Evolutionary conservation across 2,113 vertebrate species (phyloP), one percentile per base, ranked within the genome.

Genomic region (Azemiops feae): DNA sequence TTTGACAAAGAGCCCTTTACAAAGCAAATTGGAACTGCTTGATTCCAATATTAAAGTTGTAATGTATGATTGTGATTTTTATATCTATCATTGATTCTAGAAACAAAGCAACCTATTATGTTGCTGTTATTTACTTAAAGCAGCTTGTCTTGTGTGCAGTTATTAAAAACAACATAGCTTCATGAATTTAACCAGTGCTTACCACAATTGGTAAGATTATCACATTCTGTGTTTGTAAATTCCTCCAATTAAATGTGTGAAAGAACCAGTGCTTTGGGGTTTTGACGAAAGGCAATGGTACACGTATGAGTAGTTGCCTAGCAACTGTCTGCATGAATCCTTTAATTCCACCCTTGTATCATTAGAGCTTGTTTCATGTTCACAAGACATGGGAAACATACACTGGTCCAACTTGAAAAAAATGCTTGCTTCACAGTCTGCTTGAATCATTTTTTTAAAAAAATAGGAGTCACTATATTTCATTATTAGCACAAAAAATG

Each of bases 181-280:
- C 30, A 34, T 85, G 5, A 39, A 90, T 93, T 57, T 52, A 89
- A n/a, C 60, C 34, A 89, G 22, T 81, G 52, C 53, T 87, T 87
- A 90, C 52, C 45, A 86, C 30, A 45, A 86, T 90, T 93, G 92
- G 89, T 86, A 20, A 47, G 81, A 58, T 93, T 93, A 43, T 87
- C 52, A 58, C 74, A 93, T 93, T 52, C 89, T 60, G 53, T 64
- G n/a, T 50, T 54, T 90, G 88, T 93, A 89, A 90, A 90, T 93
- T 90, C 92, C 89, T 90, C 89, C 89, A 90, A 58, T 93, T 92
- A 92, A 69, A 69, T 89, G 91, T 92, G 91, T 92, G 87, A 92
- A 92, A 88, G 47, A 92, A 92, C 50, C 69, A 89, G n/a, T 92
- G 87, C 91, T 92, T 92, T 90, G 81, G 89, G 54, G 81, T 90